These are phyloP conservation scores for Huso huso DNA, from an alignment of 2,797 vertebrate species.

Conservation along the genomic window DNA sequence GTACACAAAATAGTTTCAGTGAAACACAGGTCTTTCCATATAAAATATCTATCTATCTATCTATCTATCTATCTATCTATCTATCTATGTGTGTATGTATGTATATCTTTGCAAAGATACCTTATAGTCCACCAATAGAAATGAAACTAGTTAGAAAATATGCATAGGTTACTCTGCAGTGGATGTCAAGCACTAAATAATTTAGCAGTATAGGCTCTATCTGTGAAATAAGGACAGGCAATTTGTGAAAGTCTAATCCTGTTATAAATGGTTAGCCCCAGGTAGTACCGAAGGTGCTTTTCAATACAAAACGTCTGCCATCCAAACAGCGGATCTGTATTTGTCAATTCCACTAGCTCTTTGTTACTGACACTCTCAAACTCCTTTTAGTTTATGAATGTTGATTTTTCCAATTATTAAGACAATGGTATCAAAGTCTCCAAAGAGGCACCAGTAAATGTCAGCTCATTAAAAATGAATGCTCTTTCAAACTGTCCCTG, in stretches of 20 bases:
- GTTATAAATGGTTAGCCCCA: conserved; percentile 11
- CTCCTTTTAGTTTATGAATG: conserved; percentile 6
- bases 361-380: background rate
- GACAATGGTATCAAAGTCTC: conserved; percentile 52
- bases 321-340: background rate
- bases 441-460: conserved; percentile 57
- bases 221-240: conserved; percentile 5
- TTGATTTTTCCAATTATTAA: conserved; percentile 38
- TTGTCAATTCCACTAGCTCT: background rate
- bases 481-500: conserved; percentile 70
- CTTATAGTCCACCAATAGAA: background rate
- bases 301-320: background rate
- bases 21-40: too few relatives aligned
- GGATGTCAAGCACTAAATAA: conserved; percentile 10
- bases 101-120: background rate
- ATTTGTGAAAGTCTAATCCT: conserved; percentile 7
- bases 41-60: too few relatives aligned
- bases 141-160: background rate
- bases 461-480: conserved; percentile 73
- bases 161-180: conserved; percentile 8
- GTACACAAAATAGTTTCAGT: too few relatives aligned
- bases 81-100: too few relatives aligned
- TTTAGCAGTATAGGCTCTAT: conserved; percentile 4
- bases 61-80: too few relatives aligned
- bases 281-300: conserved; percentile 11